Evolutionary conservation across 1,140 invertebrate genomes (phyloP).

Genomic region (Dryas iulia): DNA sequence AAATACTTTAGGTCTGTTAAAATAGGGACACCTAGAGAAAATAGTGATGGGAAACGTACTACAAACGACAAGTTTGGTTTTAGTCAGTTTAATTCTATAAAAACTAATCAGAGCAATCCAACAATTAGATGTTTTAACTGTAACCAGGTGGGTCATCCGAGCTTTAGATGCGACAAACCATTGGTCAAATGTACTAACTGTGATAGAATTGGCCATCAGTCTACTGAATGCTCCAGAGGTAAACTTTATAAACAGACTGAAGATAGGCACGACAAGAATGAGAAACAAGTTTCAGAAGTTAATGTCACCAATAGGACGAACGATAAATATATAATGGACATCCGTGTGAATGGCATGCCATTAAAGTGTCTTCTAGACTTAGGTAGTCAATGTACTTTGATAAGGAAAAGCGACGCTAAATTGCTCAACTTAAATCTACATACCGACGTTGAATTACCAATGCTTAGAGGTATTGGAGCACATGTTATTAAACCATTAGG

Average conservation of each 20-base stretch:
- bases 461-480: slow-evolving; percentile 25
- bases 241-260: background rate
- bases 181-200: slow-evolving; percentile 22
- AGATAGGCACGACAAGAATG: slow-evolving; percentile 16
- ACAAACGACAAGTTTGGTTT: too few species aligned
- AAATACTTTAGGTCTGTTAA: slow-evolving; percentile 30
- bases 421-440: background rate
- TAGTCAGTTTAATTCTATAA: background rate
- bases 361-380: slow-evolving; percentile 20
- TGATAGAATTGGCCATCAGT: slow-evolving; percentile 21
- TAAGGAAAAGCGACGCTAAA: slow-evolving; percentile 19
- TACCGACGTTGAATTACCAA: too few species aligned
- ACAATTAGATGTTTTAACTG: slow-evolving; percentile 5
- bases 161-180: slow-evolving; percentile 11
- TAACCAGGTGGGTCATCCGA: slow-evolving; percentile 6
- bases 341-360: slow-evolving; percentile 22
- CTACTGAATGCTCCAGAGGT: slow-evolving; percentile 16
- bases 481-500: slow-evolving; percentile 33
- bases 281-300: slow-evolving; percentile 30
- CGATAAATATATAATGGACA: slow-evolving; percentile 30
- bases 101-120: background rate
- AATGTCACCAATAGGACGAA: slow-evolving; percentile 1
- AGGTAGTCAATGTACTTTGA: slow-evolving; percentile 22
- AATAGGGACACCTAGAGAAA: slow-evolving; percentile 5
- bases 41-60: too few species aligned